Percentiles rank a stretch among this genome's conserved stretches.
Conservation (phyloP, 1,140 invertebrate genomes). For the Hylyphantes graminicola region DNA sequence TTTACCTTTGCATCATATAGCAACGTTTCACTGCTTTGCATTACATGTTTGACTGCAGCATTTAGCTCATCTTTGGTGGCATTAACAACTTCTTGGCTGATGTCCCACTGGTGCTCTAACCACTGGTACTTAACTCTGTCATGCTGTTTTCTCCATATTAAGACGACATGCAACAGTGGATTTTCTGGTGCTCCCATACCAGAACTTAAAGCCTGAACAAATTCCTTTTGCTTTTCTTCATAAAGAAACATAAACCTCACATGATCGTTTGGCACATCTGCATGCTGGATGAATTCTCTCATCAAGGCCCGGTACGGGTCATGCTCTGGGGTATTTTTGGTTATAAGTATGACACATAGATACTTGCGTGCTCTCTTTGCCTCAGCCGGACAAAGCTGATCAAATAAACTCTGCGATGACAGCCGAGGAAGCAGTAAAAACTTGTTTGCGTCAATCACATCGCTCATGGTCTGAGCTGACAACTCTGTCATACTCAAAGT, state of each 20-base stretch:
- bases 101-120: slow-evolving; percentile 77
- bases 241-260: slow-evolving; percentile 83
- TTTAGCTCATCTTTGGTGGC: slow-evolving; percentile 79
- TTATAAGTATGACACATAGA: slow-evolving; percentile 88
- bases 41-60: slow-evolving; percentile 77
- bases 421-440: slow-evolving; percentile 88
- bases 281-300: slow-evolving; percentile 73
- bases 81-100: slow-evolving; percentile 71
- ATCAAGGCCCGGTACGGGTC: slow-evolving; percentile 68
- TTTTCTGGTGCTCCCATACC: slow-evolving; percentile 68
- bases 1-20: slow-evolving; percentile 67
- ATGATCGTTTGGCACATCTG: slow-evolving; percentile 59
- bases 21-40: slow-evolving; percentile 76
- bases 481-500: slow-evolving; percentile 88
- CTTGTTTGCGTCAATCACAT: slow-evolving; percentile 89
- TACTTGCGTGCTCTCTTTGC: slow-evolving; percentile 83
- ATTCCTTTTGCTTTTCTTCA: slow-evolving; percentile 83
- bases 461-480: slow-evolving; percentile 84
- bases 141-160: slow-evolving; percentile 88
- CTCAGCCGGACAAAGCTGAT: slow-evolving; percentile 89
- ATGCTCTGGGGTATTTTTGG: slow-evolving; percentile 72
- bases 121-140: slow-evolving; percentile 92
- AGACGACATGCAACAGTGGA: slow-evolving; percentile 75
- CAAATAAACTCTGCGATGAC: slow-evolving; percentile 89
- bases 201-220: slow-evolving; percentile 79